Evolutionary conservation across 2,797 vertebrate species (phyloP).

Genomic region (Ciconia nigra): DNA sequence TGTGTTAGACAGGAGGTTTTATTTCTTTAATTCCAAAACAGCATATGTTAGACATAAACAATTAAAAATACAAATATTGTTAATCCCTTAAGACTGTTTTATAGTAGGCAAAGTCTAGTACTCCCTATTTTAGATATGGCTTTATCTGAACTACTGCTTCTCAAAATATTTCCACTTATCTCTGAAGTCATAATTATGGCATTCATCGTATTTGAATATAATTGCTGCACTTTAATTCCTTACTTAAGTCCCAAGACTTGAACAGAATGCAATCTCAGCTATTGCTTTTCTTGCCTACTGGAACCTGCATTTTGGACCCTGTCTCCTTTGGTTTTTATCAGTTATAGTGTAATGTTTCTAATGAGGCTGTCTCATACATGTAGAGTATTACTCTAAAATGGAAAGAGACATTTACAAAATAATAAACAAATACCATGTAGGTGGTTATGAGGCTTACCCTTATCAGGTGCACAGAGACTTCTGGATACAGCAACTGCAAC

Average conservation of each 20-base stretch:
- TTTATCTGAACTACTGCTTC: slow-evolving; percentile 35
- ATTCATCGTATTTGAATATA: slow-evolving; percentile 39
- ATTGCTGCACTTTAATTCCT: no score
- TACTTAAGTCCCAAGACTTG: no score
- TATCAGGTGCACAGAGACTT: background rate
- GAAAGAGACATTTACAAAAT: background rate
- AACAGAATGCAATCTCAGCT: no score
- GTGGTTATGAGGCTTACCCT: background rate
- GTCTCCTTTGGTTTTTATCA: background rate
- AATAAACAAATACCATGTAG: background rate
- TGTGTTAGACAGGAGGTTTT: background rate
- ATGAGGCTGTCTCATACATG: background rate
- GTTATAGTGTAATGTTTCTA: background rate
- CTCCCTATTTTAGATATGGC: background rate
- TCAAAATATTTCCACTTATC: slow-evolving; percentile 66
- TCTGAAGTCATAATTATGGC: slow-evolving; percentile 57
- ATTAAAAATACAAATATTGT: background rate
- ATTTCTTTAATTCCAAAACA: background rate
- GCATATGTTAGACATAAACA: background rate
- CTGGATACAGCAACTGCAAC: background rate
- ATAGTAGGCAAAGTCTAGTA: background rate
- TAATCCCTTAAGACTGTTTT: background rate
- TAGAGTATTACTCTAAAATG: background rate
- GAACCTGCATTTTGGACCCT: background rate
- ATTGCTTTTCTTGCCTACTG: background rate